phyloP scores from a whole-genome alignment of 2,113 vertebrate species.

The Progne subis region DNA sequence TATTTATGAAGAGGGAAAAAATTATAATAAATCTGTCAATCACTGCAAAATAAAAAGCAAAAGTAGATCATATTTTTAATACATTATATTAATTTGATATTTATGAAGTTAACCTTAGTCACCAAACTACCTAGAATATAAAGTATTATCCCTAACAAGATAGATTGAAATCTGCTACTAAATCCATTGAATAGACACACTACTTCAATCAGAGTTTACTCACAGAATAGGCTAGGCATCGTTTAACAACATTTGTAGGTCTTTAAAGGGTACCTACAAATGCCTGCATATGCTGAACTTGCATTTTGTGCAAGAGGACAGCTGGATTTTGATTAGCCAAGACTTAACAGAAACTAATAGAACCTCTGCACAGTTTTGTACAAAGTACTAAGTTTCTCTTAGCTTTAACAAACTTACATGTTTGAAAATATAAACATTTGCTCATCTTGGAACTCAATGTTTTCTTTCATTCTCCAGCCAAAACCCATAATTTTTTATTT shows the following conservation, averaged over 20 bases:
- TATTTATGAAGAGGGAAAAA: background rate
- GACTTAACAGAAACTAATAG: background rate
- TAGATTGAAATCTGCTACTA: background rate
- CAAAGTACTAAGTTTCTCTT: background rate
- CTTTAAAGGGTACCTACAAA: background rate
- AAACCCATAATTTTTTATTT: background rate
- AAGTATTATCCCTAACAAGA: background rate
- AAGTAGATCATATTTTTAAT: background rate
- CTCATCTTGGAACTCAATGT: background rate
- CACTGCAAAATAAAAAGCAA: background rate
- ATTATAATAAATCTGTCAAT: conserved; percentile 14
- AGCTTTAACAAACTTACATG: background rate
- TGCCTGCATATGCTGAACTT: background rate
- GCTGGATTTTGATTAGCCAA: background rate
- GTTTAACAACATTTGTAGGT: background rate
- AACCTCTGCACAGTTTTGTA: background rate
- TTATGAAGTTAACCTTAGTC: background rate
- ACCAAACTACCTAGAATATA: background rate
- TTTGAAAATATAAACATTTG: conserved; percentile 7
- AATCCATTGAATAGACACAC: background rate
- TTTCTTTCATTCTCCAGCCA: background rate
- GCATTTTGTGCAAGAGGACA: background rate
- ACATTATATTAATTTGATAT: background rate
- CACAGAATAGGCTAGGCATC: background rate
- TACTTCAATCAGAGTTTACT: background rate